A percentile compares a stretch with the other conserved stretches of the same genome.
These are phyloP conservation scores for Girardinichthys multiradiatus DNA, from an alignment of 2,113 vertebrate genomes.

Conservation along the genomic window DNA sequence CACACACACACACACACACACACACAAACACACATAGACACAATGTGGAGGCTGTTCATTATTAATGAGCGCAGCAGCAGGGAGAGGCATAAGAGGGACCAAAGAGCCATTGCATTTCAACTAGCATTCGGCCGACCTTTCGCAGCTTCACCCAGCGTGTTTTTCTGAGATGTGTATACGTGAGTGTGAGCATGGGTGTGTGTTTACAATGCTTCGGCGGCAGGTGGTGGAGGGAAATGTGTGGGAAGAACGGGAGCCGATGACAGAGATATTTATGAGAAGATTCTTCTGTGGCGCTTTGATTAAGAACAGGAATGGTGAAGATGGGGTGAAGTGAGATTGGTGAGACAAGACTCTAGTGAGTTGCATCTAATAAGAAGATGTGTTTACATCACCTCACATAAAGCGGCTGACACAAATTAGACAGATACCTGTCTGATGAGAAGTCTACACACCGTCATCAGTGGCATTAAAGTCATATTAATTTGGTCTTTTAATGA, in stretches of 20 bases:
- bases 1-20: not conserved
- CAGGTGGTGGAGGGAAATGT: slow-evolving; percentile 45
- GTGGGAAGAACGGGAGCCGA: slow-evolving; percentile 19
- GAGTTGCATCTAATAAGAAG: slow-evolving; percentile 23
- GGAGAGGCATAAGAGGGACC: slow-evolving; percentile 51
- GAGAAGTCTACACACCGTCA: no score
- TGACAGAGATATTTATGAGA: slow-evolving; percentile 22
- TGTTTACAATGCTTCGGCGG: slow-evolving; percentile 30
- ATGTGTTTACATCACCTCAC: not conserved
- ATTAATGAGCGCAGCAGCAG: slow-evolving; percentile 71
- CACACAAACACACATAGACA: slow-evolving; percentile 10
- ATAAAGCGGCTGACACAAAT: not conserved
- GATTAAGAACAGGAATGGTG: slow-evolving; percentile 17
- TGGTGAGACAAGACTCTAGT: slow-evolving; percentile 8
- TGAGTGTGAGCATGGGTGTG: slow-evolving; percentile 18
- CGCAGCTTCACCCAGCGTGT: slow-evolving; percentile 18
- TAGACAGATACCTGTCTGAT: not conserved
- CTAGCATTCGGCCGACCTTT: slow-evolving; percentile 69
- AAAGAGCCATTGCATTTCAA: slow-evolving; percentile 39
- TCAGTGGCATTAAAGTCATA: not conserved
- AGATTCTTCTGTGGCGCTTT: slow-evolving; percentile 31
- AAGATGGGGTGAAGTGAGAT: slow-evolving; percentile 21
- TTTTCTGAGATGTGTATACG: slow-evolving; percentile 1
- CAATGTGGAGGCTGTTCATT: slow-evolving; percentile 54
- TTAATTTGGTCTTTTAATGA: not conserved